Percentiles rank a stretch among this genome's conserved stretches.
phyloP scores from a whole-genome alignment of 1,140 invertebrate species.

The Drosophila lacteicornis region DNA sequence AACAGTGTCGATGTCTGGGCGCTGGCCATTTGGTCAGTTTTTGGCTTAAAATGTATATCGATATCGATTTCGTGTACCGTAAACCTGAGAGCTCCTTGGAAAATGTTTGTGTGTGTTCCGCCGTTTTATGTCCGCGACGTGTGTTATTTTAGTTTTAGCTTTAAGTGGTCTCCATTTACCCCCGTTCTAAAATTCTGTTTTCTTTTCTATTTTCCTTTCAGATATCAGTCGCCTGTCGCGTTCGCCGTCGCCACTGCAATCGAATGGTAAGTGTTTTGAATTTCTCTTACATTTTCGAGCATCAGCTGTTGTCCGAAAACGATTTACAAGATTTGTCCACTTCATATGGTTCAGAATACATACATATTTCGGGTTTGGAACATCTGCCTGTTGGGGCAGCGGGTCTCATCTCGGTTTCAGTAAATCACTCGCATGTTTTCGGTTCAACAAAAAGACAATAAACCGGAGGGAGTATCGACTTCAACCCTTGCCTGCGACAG shows the following conservation, averaged over 20 bases:
- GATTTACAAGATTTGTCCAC: conserved; percentile 83
- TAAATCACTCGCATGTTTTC: conserved; percentile 65
- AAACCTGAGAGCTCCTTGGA: conserved; percentile 35
- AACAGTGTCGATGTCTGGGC: conserved; percentile 63
- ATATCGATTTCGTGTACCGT: conserved; percentile 63
- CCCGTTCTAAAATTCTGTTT: conserved; percentile 36
- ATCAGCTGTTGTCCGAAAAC: conserved; percentile 79
- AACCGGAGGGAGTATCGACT: conserved; percentile 37
- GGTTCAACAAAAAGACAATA: conserved; percentile 49
- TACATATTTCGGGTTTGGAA: conserved; percentile 43
- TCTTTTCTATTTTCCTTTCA: conserved; percentile 58
- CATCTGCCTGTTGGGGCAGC: conserved; percentile 64
- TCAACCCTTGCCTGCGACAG: conserved; percentile 75
- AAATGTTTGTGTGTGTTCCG: conserved; percentile 5
- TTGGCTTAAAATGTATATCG: conserved; percentile 62
- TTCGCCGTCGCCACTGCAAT: conserved; percentile 82
- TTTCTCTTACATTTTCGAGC: conserved; percentile 28
- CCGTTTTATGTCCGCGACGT: conserved; percentile 60
- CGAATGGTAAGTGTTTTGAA: conserved; percentile 77
- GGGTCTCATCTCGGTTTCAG: conserved; percentile 70
- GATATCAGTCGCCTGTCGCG: conserved; percentile 83
- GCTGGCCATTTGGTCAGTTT: conserved; percentile 58
- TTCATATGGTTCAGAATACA: conserved; percentile 28
- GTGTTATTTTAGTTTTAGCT: conserved; percentile 45
- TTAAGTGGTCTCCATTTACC: conserved; percentile 44